A percentile compares a stretch with the other conserved stretches of the same genome.
Evolutionary conservation across 2,888 invertebrate genomes (phyloP).

Genomic region (Leuctra nigra): DNA sequence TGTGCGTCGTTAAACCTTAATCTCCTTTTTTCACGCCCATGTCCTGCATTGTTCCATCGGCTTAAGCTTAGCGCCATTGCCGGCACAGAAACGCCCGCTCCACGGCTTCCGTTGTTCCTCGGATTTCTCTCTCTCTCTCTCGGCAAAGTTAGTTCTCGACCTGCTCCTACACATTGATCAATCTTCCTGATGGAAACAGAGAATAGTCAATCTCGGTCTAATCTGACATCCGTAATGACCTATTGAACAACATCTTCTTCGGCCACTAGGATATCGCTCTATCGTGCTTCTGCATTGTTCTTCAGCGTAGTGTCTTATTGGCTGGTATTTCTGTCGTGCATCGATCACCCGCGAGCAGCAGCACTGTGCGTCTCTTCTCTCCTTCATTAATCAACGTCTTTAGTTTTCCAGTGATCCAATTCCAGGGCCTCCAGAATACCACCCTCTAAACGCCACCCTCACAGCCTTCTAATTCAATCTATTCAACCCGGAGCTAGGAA

Average conservation of each 20-base stretch:
- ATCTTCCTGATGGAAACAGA: conserved; percentile 10
- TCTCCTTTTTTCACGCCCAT: no score
- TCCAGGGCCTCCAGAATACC: conserved; percentile 9
- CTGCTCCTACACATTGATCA: conserved; percentile 9
- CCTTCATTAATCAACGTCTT: conserved; percentile 27
- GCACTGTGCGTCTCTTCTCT: neutral
- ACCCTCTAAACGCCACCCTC: neutral
- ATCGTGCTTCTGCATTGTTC: neutral
- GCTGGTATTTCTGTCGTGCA: conserved; percentile 13
- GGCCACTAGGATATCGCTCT: neutral
- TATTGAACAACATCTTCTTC: conserved; percentile 13
- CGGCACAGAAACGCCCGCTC: no score
- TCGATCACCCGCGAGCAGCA: conserved; percentile 4
- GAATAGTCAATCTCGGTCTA: conserved; percentile 16
- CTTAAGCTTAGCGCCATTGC: no score
- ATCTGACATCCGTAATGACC: conserved; percentile 18
- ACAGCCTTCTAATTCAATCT: conserved; percentile 15
- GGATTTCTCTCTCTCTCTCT: no score
- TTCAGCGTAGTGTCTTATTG: conserved; percentile 1
- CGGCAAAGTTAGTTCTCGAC: no score
- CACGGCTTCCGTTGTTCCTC: no score
- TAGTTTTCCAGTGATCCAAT: conserved; percentile 25
- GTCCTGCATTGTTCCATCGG: no score
- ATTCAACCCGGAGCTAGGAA: neutral
- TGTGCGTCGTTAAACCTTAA: no score